Percentiles rank a stretch among this genome's conserved stretches.
Conservation (phyloP, 2,113 vertebrate species). For the Chloropsis hardwickii region DNA sequence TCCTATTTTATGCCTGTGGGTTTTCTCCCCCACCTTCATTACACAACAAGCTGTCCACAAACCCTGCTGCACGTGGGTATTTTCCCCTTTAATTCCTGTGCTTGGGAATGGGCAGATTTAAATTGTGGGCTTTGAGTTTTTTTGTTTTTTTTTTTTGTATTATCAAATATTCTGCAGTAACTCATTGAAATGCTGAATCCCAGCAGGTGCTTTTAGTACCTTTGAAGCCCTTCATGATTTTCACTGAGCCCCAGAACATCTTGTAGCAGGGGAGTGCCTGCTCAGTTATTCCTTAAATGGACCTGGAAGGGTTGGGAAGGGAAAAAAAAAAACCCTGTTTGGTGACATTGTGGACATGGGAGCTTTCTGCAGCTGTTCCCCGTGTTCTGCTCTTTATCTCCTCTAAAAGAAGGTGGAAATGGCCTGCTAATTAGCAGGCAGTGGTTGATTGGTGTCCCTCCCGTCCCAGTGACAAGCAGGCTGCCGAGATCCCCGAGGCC, state of each 20-base stretch:
- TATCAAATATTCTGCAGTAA: background rate
- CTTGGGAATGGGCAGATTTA: background rate
- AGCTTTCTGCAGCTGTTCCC: background rate
- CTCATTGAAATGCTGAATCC: background rate
- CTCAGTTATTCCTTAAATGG: background rate
- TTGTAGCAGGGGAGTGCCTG: background rate
- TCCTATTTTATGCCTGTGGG: fast-evolving
- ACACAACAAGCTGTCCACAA: fast-evolving
- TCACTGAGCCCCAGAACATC: background rate
- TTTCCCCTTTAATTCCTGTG: background rate
- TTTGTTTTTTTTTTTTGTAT: background rate
- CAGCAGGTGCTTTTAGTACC: background rate
- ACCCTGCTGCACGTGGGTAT: background rate
- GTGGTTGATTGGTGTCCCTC: background rate
- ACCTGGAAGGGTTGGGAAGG: background rate
- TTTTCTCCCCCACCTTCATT: background rate
- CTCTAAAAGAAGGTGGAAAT: background rate
- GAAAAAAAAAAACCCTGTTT: background rate
- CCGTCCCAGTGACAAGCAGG: conserved; percentile 83
- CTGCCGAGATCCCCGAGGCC: conserved; percentile 78
- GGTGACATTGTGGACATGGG: fast-evolving
- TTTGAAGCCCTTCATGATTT: background rate
- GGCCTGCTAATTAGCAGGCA: background rate
- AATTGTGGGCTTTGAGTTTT: background rate
- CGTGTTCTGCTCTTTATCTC: fast-evolving